Evolutionary conservation across 1,140 invertebrate species (phyloP).

Genomic region (Metopolophium dirhodum): DNA sequence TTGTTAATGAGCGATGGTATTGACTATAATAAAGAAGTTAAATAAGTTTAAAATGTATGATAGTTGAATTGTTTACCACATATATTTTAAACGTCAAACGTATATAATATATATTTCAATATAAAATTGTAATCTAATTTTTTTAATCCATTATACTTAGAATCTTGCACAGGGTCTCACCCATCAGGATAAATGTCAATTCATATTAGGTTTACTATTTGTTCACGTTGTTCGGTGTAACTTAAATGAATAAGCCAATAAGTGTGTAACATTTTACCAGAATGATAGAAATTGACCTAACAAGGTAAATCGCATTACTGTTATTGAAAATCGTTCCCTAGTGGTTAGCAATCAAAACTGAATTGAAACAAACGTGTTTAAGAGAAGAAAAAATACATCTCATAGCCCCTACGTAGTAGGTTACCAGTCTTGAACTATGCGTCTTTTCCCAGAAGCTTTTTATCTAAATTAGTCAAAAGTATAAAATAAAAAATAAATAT

Average conservation of each 20-base stretch:
- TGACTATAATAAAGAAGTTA: background rate
- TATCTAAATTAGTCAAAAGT: conserved; percentile 52
- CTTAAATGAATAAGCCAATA: conserved; percentile 43
- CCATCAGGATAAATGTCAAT: background rate
- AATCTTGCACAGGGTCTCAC: background rate
- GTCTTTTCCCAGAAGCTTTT: conserved; percentile 6
- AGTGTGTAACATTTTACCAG: background rate
- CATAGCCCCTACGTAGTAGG: background rate
- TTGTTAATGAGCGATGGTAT: too few species aligned
- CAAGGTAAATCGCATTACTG: conserved; percentile 40
- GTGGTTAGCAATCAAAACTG: conserved; percentile 52
- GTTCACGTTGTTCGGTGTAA: background rate
- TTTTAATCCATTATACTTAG: background rate
- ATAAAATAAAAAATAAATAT: conserved; percentile 51
- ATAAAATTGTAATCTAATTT: background rate
- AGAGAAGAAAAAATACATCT: background rate
- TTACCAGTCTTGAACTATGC: conserved; percentile 17
- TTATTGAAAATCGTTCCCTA: conserved; percentile 53
- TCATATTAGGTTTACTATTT: conserved; percentile 25
- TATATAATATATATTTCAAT: background rate
- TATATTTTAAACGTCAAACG: background rate
- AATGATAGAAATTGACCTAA: background rate
- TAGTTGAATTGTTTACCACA: background rate
- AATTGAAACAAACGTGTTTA: conserved; percentile 51
- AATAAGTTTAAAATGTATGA: background rate